Evolutionary conservation across 1,140 invertebrate genomes (phyloP).

Genomic region (Subanguina moxae): DNA sequence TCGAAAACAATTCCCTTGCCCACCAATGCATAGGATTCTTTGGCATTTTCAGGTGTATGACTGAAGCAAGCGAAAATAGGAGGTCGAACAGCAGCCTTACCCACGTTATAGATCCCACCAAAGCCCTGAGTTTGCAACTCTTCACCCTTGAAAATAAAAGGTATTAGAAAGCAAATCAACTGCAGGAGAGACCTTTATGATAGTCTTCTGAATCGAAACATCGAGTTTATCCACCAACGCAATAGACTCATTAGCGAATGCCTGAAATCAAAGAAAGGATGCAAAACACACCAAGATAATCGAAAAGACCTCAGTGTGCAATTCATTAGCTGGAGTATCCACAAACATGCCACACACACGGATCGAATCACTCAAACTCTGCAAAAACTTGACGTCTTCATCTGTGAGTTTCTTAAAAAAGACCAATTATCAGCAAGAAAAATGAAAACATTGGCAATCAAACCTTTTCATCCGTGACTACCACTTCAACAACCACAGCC

Average conservation of each 20-base stretch:
- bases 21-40: conserved; percentile 77
- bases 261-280: conserved; percentile 12
- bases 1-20: conserved; percentile 89
- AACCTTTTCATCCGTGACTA: conserved; percentile 49
- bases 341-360: conserved; percentile 41
- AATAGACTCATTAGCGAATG: conserved; percentile 50
- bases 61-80: conserved; percentile 77
- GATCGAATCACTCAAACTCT: conserved; percentile 34
- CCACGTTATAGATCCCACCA: conserved; percentile 76
- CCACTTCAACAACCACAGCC: conserved; percentile 42
- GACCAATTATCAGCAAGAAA: neutral
- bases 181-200: conserved; percentile 35
- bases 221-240: conserved; percentile 34
- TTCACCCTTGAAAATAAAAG: conserved; percentile 38
- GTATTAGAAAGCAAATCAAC: neutral
- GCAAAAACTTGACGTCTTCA: conserved; percentile 47
- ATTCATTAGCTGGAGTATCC: conserved; percentile 45
- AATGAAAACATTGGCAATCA: neutral
- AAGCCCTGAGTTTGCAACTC: conserved; percentile 47
- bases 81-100: conserved; percentile 71
- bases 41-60: conserved; percentile 67
- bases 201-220: conserved; percentile 31
- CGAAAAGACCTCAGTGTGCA: conserved; percentile 40
- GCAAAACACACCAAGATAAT: neutral
- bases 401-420: conserved; percentile 37